phyloP scores from a whole-genome alignment of 2,888 invertebrate species.

The Idaea biselata region DNA sequence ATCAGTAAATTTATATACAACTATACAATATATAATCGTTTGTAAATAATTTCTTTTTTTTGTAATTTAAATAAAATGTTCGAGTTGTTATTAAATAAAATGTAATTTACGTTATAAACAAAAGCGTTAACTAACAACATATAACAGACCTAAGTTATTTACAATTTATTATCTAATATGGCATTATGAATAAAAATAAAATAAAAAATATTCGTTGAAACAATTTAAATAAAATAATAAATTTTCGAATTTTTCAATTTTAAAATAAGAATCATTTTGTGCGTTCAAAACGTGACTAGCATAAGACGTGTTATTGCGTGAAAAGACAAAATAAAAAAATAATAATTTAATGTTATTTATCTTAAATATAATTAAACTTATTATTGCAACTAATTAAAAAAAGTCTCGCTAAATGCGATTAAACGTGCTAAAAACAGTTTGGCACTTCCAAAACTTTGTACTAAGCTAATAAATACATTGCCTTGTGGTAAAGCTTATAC shows the following conservation, averaged over 20 bases:
- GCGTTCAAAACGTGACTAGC: slow-evolving; percentile 78
- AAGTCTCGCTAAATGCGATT: slow-evolving; percentile 68
- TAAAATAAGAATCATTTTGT: slow-evolving; percentile 64
- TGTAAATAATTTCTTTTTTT: slow-evolving; percentile 37
- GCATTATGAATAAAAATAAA: slow-evolving; percentile 68
- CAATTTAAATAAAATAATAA: slow-evolving; percentile 38
- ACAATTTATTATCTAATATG: slow-evolving; percentile 75
- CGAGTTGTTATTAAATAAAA: slow-evolving; percentile 47
- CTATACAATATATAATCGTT: slow-evolving; percentile 46
- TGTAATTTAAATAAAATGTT: slow-evolving; percentile 26
- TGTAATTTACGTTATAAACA: slow-evolving; percentile 67
- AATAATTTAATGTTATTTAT: slow-evolving; percentile 45
- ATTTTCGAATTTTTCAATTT: slow-evolving; percentile 41
- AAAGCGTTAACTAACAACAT: slow-evolving; percentile 66
- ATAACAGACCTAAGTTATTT: slow-evolving; percentile 65
- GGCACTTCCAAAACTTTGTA: slow-evolving; percentile 76
- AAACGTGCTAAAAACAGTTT: slow-evolving; percentile 69
- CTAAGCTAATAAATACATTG: slow-evolving; percentile 70
- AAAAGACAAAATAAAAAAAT: slow-evolving; percentile 50
- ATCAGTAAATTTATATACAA: slow-evolving; percentile 60
- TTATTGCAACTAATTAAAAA: slow-evolving; percentile 52
- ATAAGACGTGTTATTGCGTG: slow-evolving; percentile 78
- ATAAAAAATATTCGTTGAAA: slow-evolving; percentile 32
- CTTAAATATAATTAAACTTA: slow-evolving; percentile 55
- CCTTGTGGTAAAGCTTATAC: slow-evolving; percentile 66